Evolutionary conservation across 2,888 invertebrate species (phyloP), one percentile per base, ranked within the genome.

Genomic region (Achlya flavicornis): DNA sequence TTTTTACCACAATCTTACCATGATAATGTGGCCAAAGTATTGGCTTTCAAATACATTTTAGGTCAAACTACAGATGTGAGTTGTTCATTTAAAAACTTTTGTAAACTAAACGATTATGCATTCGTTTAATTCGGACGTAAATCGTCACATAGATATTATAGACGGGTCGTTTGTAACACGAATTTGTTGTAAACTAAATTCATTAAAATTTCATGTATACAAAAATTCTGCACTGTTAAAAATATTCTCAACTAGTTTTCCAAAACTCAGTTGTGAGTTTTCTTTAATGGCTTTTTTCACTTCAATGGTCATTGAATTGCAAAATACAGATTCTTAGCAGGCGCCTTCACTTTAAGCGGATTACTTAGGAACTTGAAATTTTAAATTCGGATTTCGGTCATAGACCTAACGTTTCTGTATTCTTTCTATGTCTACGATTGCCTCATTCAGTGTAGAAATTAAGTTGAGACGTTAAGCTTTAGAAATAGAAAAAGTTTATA

Each of bases 231-330:
- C 10, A 8, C 16, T 33, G 35, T n/a, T 33, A 33, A 10, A 58
- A 58, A 58, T 58, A 35, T 16, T 16, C 10, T 16, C 14, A 58
- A 35, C 38, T 35, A 58, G 38, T 32, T 5, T 58, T n/a, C 7
- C 6, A 14, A 3, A 33, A 38, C 35, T 38, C 16, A n/a, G 35
- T n/a, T 58, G 14, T 26, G 58, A 58, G 58, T 26, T 33, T 58
- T 58, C 16, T 16, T 14, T 58, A 35, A 58, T 35, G n/a, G 58
- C 8, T 35, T 35, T 57, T 58, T 58, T 58, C 58, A 58, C 58
- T 35, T 58, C 35, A n/a, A 6, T 33, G 33, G 58, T n/a, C 58
- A 38, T 58, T 58, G 35, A 58, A 58, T 58, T 33, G 58, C 58
- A 58, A 58, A 58, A 58, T 35, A 58, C 58, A 35, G 38, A 10